These are phyloP conservation scores for Falco peregrinus DNA, from an alignment of 2,797 vertebrate species.

Conservation along the genomic window DNA sequence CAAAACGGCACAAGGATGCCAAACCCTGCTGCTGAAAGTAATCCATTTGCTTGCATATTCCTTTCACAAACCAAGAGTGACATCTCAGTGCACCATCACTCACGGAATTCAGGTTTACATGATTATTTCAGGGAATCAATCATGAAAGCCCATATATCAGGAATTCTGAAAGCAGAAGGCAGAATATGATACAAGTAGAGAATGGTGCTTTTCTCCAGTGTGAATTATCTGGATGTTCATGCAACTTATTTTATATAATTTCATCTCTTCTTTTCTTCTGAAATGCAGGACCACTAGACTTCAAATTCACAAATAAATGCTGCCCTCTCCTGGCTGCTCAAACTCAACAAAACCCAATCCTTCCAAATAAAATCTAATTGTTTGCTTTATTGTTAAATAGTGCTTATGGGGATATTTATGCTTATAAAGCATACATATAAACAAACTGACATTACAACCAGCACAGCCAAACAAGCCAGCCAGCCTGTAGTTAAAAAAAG, in stretches of 20 bases:
- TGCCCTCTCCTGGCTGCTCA: slow-evolving; percentile 80
- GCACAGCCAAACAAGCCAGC: neutral
- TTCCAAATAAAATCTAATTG: neutral
- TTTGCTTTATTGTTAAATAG: neutral
- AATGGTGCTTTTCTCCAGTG: accelerated
- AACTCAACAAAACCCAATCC: neutral
- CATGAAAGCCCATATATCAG: neutral
- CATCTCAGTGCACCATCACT: neutral
- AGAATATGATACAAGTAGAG: neutral
- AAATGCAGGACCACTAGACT: neutral
- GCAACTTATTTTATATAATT: neutral
- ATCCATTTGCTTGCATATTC: neutral
- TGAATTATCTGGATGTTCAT: neutral
- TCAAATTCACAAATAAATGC: slow-evolving; percentile 35
- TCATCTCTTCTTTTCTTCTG: neutral
- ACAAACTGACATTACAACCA: neutral
- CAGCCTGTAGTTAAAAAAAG: neutral
- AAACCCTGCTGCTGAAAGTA: neutral
- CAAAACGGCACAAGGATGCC: neutral
- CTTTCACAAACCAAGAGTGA: neutral
- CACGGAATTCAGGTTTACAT: neutral
- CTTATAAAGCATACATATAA: neutral
- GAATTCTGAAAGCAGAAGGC: neutral
- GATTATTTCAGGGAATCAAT: neutral
- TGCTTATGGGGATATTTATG: neutral